Evolutionary conservation across 2,888 invertebrate genomes (phyloP).

Genomic region (Rhogogaster chlorosoma): DNA sequence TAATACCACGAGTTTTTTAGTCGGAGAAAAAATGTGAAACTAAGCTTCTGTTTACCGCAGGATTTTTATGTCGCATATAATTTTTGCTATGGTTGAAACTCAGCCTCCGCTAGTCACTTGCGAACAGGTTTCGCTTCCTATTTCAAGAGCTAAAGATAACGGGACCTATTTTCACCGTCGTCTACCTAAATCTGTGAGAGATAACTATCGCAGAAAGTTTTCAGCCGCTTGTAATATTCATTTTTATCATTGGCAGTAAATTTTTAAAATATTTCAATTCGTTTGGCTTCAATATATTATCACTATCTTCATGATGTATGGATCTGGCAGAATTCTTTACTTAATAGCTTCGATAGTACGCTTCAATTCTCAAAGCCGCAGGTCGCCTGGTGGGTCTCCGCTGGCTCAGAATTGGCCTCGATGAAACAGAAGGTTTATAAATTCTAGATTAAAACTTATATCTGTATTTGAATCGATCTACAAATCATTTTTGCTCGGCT

Average conservation of each 20-base stretch:
- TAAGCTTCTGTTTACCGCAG: not conserved
- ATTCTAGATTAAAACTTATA: not conserved
- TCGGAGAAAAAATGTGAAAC: not conserved
- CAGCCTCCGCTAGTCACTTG: not conserved
- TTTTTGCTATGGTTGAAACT: not conserved
- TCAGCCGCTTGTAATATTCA: not conserved
- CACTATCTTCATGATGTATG: not conserved
- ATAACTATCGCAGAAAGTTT: not conserved
- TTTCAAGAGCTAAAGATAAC: slow-evolving; percentile 22
- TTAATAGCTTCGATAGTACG: not conserved
- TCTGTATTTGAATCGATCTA: not conserved
- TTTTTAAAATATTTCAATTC: not conserved
- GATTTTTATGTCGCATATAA: not conserved
- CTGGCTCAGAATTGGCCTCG: not conserved
- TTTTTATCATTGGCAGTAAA: not conserved
- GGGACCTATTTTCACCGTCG: not conserved
- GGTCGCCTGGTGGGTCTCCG: not conserved
- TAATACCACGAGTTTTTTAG: not conserved
- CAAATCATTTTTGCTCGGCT: not conserved
- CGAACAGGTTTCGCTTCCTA: not conserved
- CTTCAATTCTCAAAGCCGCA: not conserved
- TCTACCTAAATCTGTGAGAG: not conserved
- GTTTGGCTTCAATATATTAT: not conserved
- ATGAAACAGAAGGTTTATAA: not conserved
- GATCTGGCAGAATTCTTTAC: not conserved